Evolutionary conservation across 2,113 vertebrate genomes (phyloP).

Genomic region (Etheostoma cragini): DNA sequence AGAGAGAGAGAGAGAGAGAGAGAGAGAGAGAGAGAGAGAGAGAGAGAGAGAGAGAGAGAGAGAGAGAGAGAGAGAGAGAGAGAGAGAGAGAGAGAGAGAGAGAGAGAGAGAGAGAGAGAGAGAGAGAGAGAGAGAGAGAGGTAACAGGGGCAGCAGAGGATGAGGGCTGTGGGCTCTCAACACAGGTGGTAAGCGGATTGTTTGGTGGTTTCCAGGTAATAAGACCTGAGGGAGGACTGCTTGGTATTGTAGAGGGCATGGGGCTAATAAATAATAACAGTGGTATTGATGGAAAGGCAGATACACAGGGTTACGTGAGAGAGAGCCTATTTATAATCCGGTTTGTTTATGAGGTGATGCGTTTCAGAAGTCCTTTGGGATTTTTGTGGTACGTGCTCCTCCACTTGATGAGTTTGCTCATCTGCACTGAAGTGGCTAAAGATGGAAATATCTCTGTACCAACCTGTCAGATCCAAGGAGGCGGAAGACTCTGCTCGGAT

Average conservation of each 20-base stretch:
- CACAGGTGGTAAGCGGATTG: slow-evolving; percentile 7
- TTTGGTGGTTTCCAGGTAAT: slow-evolving; percentile 62
- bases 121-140: background rate
- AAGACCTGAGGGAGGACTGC: slow-evolving; percentile 30
- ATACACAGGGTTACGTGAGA: background rate
- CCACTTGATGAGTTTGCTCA: background rate
- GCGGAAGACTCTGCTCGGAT: slow-evolving; percentile 95
- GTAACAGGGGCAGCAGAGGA: background rate
- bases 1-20: background rate
- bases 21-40: background rate
- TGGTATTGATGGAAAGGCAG: background rate
- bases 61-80: too few species aligned
- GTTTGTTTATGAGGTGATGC: background rate
- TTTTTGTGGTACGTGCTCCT: background rate
- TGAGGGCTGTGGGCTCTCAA: background rate
- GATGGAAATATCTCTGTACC: slow-evolving; percentile 25
- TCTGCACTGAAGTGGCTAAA: background rate
- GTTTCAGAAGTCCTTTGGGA: background rate
- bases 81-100: background rate
- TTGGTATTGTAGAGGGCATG: slow-evolving; percentile 12
- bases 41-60: background rate
- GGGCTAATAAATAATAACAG: slow-evolving; percentile 7
- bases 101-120: background rate
- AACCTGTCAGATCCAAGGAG: slow-evolving; percentile 98
- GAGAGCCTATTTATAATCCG: background rate